These are phyloP conservation scores for Dasypus novemcinctus DNA, from an alignment of 2,113 vertebrate species.

Conservation along the genomic window DNA sequence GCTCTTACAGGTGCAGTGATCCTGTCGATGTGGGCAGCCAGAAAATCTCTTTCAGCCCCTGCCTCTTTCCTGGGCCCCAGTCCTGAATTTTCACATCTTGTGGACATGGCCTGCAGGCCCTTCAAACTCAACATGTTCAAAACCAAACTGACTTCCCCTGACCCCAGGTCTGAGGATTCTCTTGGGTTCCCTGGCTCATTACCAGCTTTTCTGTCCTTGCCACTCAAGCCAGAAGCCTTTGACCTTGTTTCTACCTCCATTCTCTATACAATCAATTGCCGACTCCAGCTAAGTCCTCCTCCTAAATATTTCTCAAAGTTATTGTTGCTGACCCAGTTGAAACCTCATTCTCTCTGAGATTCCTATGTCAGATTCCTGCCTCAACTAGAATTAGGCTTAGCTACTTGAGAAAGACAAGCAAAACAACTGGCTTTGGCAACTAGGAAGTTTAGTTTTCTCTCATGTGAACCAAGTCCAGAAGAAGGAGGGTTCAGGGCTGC, in stretches of 20 bases:
- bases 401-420: background rate
- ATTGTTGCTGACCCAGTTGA: background rate
- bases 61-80: background rate
- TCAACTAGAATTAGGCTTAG: background rate
- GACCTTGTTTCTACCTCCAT: background rate
- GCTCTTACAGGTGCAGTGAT: background rate
- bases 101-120: background rate
- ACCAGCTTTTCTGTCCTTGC: background rate
- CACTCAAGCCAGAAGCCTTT: constrained; percentile 43
- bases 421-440: background rate
- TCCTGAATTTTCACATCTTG: background rate
- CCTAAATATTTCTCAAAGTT: background rate
- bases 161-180: background rate
- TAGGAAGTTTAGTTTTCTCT: background rate
- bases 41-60: background rate
- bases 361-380: background rate
- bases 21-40: accelerated
- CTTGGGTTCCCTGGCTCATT: background rate
- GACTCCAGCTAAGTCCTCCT: background rate
- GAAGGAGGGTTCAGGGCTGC: background rate
- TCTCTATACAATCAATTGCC: background rate
- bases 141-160: background rate
- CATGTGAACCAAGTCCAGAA: background rate
- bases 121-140: background rate
- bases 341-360: background rate